phyloP scores from a whole-genome alignment of 2,797 vertebrate genomes.

The Tarsius wallacei region DNA sequence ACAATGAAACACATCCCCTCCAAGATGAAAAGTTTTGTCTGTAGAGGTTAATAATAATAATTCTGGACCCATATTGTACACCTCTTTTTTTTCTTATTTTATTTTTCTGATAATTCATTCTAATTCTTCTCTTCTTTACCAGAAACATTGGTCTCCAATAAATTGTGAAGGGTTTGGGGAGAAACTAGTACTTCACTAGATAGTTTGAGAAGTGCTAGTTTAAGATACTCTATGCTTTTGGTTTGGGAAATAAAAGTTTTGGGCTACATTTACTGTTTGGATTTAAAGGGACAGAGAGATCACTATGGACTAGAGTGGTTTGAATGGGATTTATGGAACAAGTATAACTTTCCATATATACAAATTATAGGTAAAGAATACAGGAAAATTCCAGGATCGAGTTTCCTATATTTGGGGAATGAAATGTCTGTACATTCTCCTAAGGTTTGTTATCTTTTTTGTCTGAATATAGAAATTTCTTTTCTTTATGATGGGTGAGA shows the following conservation, averaged over 20 bases:
- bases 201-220: neutral
- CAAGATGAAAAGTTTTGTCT: neutral
- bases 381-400: neutral
- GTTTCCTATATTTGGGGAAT: constrained; percentile 39
- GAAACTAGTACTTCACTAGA: neutral
- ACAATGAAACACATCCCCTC: neutral
- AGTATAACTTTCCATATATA: neutral
- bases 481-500: constrained; percentile 46
- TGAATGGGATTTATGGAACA: neutral
- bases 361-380: neutral
- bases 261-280: neutral
- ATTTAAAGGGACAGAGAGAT: neutral
- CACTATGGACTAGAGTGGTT: neutral
- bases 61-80: neutral
- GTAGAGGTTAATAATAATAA: neutral
- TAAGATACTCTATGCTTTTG: neutral
- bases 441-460: neutral
- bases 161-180: neutral
- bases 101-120: constrained; percentile 6
- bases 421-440: neutral
- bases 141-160: neutral
- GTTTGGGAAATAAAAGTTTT: neutral
- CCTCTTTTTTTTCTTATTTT: neutral
- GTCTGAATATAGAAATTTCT: neutral
- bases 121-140: neutral